These are phyloP conservation scores for Drosophila kuntzei DNA, from an alignment of 2,888 invertebrate species.

Conservation along the genomic window DNA sequence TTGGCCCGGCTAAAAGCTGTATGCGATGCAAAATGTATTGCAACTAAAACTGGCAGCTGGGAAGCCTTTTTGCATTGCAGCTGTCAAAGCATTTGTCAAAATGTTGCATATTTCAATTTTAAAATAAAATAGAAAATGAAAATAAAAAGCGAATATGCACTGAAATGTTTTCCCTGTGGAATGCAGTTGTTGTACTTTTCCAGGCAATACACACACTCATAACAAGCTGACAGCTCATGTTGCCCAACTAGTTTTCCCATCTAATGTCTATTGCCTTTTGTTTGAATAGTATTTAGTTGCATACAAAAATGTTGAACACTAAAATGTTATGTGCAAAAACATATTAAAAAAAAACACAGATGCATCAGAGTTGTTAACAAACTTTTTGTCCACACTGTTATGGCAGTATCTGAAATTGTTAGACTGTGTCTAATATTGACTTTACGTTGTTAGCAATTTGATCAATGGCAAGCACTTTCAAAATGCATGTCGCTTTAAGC, in stretches of 20 bases:
- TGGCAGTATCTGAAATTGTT: conserved; percentile 3
- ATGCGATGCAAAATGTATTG: neutral
- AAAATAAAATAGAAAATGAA: conserved; percentile 31
- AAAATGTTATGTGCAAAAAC: conserved; percentile 34
- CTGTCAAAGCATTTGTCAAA: conserved; percentile 79
- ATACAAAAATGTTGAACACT: conserved; percentile 36
- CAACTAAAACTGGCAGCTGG: conserved; percentile 19
- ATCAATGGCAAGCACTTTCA: neutral
- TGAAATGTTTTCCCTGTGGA: conserved; percentile 45
- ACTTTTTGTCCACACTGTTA: conserved; percentile 7
- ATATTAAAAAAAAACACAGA: neutral
- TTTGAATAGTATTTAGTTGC: conserved; percentile 45
- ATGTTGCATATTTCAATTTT: conserved; percentile 76
- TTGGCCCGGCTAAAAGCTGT: conserved; percentile 14
- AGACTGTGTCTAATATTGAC: conserved; percentile 18
- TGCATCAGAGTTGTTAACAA: conserved; percentile 6
- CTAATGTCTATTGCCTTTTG: conserved; percentile 58
- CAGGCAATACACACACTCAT: conserved; percentile 13
- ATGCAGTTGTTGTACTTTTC: conserved; percentile 36
- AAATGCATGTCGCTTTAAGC: neutral
- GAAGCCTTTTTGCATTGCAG: conserved; percentile 57
- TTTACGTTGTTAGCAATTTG: neutral
- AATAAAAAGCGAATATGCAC: conserved; percentile 7
- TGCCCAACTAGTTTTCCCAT: conserved; percentile 55
- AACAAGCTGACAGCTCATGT: conserved; percentile 22